Evolutionary conservation across 1,140 invertebrate species (phyloP), one percentile per base, ranked within the genome.

Genomic region (Melipona quadrifasciata): DNA sequence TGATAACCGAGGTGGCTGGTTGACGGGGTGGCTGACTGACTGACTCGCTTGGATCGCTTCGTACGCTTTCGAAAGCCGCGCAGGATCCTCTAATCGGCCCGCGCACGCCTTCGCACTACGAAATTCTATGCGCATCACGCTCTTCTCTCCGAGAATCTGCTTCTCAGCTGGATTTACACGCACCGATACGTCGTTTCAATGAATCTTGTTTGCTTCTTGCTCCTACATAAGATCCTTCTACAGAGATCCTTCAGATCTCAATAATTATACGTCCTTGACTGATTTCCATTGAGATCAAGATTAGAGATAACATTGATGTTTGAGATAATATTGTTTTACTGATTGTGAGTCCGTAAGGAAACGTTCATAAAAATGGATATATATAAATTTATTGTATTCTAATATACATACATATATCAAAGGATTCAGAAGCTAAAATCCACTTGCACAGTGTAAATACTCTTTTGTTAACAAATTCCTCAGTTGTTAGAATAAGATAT

Each of bases 31-130:
- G 79, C 86, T 88, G 86, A 85, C 87, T 88, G 74, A 79, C 82
- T 75, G 77, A 85, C 82, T 85, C 53, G 67, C 73, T 57, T 27
- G 24, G 53, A 58, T 51, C 86, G 80, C 73, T 87, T 65, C 57
- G 24, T 55, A 53, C 64, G 68, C 72, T 88, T 14, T 70, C 64
- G 72, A 86, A 68, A 77, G 80, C 77, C 87, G 88, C 88, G 88
- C 88, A 89, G 79, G 74, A 76, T 86, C 82, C 64, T n/a, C 77
- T 75, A 70, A 89, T 89, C 83, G 86, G 83, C 87, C 87, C 87
- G 86, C 87, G 87, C 87, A 89, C 51, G 61, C 64, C 27, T 71
- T 31, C 55, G 53, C 64, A 34, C 68, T 73, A 64, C 61, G 39
- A 14, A 81, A 73, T 81, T 64, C 57, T 24, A 51, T 11, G 61